Evolutionary conservation across 2,797 vertebrate species (phyloP).

Genomic region (Pelochelys cantorii): DNA sequence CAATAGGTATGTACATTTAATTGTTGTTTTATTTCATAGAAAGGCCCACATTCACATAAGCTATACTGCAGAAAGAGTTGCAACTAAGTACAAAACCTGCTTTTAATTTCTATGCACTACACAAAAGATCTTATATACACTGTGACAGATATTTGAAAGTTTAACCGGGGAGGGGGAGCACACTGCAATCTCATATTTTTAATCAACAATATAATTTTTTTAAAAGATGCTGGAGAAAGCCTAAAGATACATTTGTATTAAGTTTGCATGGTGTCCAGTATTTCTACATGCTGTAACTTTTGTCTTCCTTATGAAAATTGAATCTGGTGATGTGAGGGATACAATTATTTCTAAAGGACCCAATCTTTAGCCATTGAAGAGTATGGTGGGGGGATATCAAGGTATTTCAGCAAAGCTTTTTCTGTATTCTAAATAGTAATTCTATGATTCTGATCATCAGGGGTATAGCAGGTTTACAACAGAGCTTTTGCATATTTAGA

Average conservation of each 20-base stretch:
- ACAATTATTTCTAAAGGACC: neutral
- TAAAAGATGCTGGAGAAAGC: neutral
- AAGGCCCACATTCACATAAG: accelerated
- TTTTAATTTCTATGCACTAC: neutral
- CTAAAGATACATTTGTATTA: neutral
- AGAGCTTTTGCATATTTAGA: neutral
- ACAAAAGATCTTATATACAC: neutral
- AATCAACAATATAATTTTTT: neutral
- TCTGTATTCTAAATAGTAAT: neutral
- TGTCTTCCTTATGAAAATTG: neutral
- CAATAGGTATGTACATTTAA: neutral
- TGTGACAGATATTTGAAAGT: too few relatives aligned
- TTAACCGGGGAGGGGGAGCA: too few relatives aligned
- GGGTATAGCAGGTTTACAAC: neutral
- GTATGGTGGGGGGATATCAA: neutral
- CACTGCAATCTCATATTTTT: neutral
- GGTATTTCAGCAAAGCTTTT: neutral
- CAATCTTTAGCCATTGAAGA: neutral
- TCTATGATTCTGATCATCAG: neutral
- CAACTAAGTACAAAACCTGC: neutral
- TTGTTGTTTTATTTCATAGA: conserved; percentile 3
- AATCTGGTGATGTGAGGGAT: neutral
- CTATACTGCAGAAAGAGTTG: neutral
- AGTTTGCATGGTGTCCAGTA: neutral
- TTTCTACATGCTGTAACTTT: neutral